Evolutionary conservation across 2,797 vertebrate genomes (phyloP).

Genomic region (Sebastes jordani): DNA sequence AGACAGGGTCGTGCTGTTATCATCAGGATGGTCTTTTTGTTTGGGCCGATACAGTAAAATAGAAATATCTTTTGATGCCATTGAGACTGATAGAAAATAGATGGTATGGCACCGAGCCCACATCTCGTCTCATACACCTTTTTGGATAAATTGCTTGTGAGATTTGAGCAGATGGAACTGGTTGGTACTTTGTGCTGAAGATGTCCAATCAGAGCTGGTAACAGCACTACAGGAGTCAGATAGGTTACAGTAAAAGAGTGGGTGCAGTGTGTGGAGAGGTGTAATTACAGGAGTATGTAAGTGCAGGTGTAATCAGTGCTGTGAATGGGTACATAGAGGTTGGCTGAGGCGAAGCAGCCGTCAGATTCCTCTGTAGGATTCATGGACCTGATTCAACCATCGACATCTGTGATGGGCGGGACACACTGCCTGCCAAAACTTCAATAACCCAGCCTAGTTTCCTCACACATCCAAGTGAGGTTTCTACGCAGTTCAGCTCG

Average conservation of each 20-base stretch:
- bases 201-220: constrained; percentile 18
- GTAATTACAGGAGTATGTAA: constrained; percentile 16
- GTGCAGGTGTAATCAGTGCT: constrained; percentile 16
- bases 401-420: constrained; percentile 43
- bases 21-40: background rate
- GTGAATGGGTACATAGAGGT: background rate
- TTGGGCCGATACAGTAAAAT: background rate
- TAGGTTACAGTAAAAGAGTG: constrained; percentile 2
- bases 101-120: constrained; percentile 2
- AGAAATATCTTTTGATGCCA: constrained; percentile 12
- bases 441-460: constrained; percentile 27
- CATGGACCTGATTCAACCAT: constrained; percentile 29
- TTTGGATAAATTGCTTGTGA: constrained; percentile 32
- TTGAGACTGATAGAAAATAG: constrained; percentile 30
- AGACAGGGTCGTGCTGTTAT: background rate
- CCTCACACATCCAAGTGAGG: background rate
- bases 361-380: constrained; percentile 23
- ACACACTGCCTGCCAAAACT: background rate
- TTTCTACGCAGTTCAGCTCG: background rate
- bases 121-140: constrained; percentile 30
- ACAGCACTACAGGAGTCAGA: background rate
- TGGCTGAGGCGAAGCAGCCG: background rate
- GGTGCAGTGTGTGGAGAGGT: background rate
- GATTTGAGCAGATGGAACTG: constrained; percentile 40
- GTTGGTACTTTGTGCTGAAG: constrained; percentile 7